phyloP scores from a whole-genome alignment of 1,140 invertebrate species.

The Asobara japonica region DNA sequence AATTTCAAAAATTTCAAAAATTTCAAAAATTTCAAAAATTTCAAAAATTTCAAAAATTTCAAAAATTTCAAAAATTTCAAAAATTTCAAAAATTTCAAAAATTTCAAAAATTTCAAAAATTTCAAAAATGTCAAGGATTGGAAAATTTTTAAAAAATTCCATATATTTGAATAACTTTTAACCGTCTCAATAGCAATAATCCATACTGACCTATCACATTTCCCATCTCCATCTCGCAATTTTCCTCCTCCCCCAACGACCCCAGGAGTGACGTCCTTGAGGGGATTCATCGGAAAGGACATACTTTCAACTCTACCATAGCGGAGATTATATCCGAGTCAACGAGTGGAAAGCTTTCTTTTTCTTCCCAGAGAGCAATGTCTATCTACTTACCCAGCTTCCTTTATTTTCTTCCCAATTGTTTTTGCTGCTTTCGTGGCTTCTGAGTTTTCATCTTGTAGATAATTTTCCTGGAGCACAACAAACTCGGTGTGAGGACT shows the following conservation, averaged over 20 bases:
- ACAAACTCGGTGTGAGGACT: no score
- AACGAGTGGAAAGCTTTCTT: background rate
- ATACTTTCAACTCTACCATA: conserved; percentile 27
- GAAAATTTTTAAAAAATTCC: no score
- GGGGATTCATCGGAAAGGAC: conserved; percentile 42
- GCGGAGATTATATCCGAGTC: conserved; percentile 33
- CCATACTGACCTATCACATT: conserved; percentile 4
- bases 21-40: no score
- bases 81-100: no score
- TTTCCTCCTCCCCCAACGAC: conserved; percentile 32
- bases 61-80: no score
- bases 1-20: no score
- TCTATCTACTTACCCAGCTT: background rate
- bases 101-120: no score
- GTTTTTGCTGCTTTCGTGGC: background rate
- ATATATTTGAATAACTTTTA: no score
- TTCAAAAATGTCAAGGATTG: no score
- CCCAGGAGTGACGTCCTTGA: conserved; percentile 38
- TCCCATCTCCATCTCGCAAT: conserved; percentile 28
- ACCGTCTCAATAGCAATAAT: background rate
- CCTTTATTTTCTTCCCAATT: background rate
- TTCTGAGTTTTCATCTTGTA: background rate
- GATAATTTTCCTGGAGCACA: background rate
- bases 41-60: no score
- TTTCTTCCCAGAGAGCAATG: background rate